Base-by-base conservation (phyloP, 2,888 invertebrate species). In the Chesias legatella region DNA sequence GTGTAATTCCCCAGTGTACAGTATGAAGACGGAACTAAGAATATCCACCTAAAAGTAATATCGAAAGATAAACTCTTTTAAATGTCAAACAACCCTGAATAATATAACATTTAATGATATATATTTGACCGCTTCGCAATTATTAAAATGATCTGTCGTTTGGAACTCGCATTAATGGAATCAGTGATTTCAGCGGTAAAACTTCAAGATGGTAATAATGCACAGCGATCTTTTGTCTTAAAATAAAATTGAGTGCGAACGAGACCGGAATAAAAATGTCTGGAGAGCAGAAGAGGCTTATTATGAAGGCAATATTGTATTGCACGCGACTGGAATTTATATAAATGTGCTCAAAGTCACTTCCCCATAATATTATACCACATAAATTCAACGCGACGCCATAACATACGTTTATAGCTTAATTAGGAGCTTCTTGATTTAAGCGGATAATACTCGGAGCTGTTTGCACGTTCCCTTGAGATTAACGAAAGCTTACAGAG, bases 301-400 rank as follows among this genome's bases (percentile, higher is more conserved):
- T 80, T 78, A 78, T 72, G 67, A 69, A 75, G 74, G 76, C 78
- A 77, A 77, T 80, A 77, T 77, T 73, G 67, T 59, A 62, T 17
- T 17, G 67, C 60, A 75, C 73, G 71, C 66, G 64, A 45, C 45
- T 52, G 48, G 80, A 78, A 81, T 82, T 72, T 68, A 67, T 76
- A 76, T 75, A 73, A 64, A 61, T 59, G 47, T 58, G 51, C 54
- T 51, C 61, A 64, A 60, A 56, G 60, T 58, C 53, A 54, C 48
- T 51, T 41, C 48, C 45, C 53, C 56, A 50, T 60, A 55, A 61
- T 53, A 52, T 51, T 37, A 40, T 51, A 58, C 58, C 53, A 53
- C 56, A 53, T 67, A 58, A 68, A 66, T 68, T 63, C 61, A 53
- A 41, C 26, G 29, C 21, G 43, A 51, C 48, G 48, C 56, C n/a